Evolutionary conservation across 2,888 invertebrate genomes (phyloP).

Genomic region (Terebella lapidaria): DNA sequence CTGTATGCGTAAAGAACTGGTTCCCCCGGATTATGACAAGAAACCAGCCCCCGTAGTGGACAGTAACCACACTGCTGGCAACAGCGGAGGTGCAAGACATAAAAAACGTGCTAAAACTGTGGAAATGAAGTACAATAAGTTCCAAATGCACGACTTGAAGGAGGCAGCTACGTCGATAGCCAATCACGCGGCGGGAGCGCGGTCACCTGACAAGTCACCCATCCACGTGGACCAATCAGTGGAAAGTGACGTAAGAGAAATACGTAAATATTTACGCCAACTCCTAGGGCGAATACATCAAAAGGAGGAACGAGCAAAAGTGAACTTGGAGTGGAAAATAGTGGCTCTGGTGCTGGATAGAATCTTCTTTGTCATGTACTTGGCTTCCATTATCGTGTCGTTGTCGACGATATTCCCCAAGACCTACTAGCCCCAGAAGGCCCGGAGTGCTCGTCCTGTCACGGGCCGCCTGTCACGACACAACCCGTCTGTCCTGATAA

Average conservation of each 20-base stretch:
- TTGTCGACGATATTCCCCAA: constrained; percentile 16
- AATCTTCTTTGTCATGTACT: constrained; percentile 21
- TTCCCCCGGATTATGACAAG: constrained; percentile 8
- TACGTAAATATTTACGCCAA: constrained; percentile 29
- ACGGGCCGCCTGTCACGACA: too few relatives aligned
- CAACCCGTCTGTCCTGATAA: too few relatives aligned
- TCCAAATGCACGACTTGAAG: constrained; percentile 18
- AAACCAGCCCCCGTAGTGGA: neutral
- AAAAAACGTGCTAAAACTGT: constrained; percentile 8
- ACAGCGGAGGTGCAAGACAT: constrained; percentile 6
- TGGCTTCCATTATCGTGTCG: constrained; percentile 19
- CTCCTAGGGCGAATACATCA: constrained; percentile 32
- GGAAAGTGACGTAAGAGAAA: constrained; percentile 42
- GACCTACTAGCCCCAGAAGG: constrained; percentile 2
- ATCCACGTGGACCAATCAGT: constrained; percentile 25
- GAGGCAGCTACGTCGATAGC: neutral
- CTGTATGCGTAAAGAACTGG: constrained; percentile 21
- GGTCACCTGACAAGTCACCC: constrained; percentile 17
- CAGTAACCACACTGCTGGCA: neutral
- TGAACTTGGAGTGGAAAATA: constrained; percentile 25
- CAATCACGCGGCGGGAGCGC: neutral
- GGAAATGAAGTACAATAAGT: constrained; percentile 20
- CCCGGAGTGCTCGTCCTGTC: too few relatives aligned
- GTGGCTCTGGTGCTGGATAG: constrained; percentile 21
- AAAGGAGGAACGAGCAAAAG: constrained; percentile 35